Percentiles rank a stretch among this genome's conserved stretches.
These are phyloP conservation scores for Lagopus muta DNA, from an alignment of 2,113 vertebrate species.

Conservation along the genomic window DNA sequence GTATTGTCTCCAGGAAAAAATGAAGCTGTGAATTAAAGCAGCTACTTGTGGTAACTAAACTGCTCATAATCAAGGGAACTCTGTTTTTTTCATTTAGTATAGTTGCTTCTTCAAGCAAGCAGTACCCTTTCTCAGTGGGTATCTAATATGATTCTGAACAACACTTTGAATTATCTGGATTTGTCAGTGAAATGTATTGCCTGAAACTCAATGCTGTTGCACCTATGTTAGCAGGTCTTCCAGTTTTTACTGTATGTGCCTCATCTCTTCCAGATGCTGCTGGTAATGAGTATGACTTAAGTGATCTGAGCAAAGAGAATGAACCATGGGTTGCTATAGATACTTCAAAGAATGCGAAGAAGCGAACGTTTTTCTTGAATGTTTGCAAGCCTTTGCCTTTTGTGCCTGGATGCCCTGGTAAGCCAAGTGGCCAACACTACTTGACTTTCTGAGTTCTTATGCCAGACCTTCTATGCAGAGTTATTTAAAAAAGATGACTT, in stretches of 20 bases:
- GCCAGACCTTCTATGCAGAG: background rate
- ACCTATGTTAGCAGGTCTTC: background rate
- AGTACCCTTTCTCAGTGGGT: background rate
- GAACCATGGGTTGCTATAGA: constrained; percentile 89
- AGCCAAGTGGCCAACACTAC: background rate
- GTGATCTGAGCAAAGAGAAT: constrained; percentile 81
- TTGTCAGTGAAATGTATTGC: background rate
- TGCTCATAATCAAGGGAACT: background rate
- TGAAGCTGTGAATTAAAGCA: background rate
- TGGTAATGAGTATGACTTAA: constrained; percentile 93
- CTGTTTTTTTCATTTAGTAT: rapidly evolving
- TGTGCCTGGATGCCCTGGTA: constrained; percentile 83
- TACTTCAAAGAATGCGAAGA: constrained; percentile 72
- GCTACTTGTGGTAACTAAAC: background rate
- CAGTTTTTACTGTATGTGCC: background rate
- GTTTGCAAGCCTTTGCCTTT: constrained; percentile 89
- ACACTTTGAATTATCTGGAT: background rate
- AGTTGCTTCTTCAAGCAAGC: background rate
- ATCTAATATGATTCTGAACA: background rate
- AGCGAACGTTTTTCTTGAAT: constrained; percentile 87
- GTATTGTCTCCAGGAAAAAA: background rate
- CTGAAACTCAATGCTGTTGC: background rate
- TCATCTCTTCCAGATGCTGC: constrained; percentile 79
- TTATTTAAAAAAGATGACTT: background rate
- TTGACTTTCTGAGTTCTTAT: background rate